Evolutionary conservation across 2,888 invertebrate genomes (phyloP).

Genomic region (Protodeltote pygarga): DNA sequence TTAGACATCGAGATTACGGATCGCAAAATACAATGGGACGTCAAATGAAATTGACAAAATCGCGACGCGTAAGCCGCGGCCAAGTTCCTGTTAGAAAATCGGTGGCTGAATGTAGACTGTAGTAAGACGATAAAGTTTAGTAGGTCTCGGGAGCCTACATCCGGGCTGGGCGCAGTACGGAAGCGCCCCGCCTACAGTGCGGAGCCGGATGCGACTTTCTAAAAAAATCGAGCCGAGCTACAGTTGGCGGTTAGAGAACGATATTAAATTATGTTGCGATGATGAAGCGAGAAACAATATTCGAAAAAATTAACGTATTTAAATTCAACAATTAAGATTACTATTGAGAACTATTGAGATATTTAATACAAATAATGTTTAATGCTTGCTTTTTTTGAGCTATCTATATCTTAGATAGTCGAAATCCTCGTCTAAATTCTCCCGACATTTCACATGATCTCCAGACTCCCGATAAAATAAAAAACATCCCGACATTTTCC

Average conservation of each 20-base stretch:
- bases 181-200: conserved; percentile 73
- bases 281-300: conserved; percentile 3
- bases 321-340: no score
- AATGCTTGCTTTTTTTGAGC: no score
- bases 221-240: conserved; percentile 78
- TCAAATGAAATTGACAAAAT: not conserved
- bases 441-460: no score
- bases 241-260: conserved; percentile 49
- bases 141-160: conserved; percentile 72
- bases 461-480: no score
- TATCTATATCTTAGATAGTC: no score
- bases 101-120: conserved; percentile 29
- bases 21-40: not conserved
- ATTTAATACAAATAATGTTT: no score
- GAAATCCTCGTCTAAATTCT: no score
- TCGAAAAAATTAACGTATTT: conserved; percentile 2
- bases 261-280: conserved; percentile 41
- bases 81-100: conserved; percentile 40
- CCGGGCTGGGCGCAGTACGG: conserved; percentile 72
- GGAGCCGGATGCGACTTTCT: conserved; percentile 85
- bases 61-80: conserved; percentile 12
- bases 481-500: no score
- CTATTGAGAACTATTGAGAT: no score
- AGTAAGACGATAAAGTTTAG: conserved; percentile 56
- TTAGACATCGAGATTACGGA: not conserved